Base-by-base conservation (phyloP, 1,140 invertebrate genomes). In the Anadara kagoshimensis region DNA sequence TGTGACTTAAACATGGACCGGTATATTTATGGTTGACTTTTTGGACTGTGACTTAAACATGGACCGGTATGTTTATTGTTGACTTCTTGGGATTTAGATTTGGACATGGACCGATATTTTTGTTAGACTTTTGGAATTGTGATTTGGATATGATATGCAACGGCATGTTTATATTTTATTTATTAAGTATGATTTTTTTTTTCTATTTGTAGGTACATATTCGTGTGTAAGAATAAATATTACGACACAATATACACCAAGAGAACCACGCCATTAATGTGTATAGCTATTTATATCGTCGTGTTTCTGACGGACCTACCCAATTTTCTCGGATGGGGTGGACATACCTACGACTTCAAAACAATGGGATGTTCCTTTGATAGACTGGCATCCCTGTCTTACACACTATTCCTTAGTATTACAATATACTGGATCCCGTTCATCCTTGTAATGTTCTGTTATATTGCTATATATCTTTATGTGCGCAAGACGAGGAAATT, bases 321-420 rank as follows among this genome's bases (percentile, higher is more conserved):
- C 0, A 79, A 80, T 57, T 75, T 65, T 26, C 57, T 79, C 14
- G 57, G 59, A 16, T 82, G 78, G 76, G 80, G 78, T 14, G 76
- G 61, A 16, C 76, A 76, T 49, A 67, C 76, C 22, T 80, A 76
- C 51, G 76, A 80, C 56, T 51, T 68, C 36, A 76, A 80, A 47
- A 82, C 71, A n/a, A 58, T 78, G 56, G 65, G 62, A 22, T 80
- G 78, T 63, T 65, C 66, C 47, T 78, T 66, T 61, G 61, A 82
- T 54, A 54, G 80, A 62, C n/a, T n/a, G n/a, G 73, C 69, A 14
- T 68, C 45, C 43, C 45, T 64, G n/a, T 76, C 76, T 5, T 82
- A 81, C 64, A 73, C 69, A 14, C 54, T 81, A 24, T 81, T 82
- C 56, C 71, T 80, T 47, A 64, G 67, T 57, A 47, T 29, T 1